phyloP scores from a whole-genome alignment of 2,797 vertebrate species.

The Anabas testudineus region DNA sequence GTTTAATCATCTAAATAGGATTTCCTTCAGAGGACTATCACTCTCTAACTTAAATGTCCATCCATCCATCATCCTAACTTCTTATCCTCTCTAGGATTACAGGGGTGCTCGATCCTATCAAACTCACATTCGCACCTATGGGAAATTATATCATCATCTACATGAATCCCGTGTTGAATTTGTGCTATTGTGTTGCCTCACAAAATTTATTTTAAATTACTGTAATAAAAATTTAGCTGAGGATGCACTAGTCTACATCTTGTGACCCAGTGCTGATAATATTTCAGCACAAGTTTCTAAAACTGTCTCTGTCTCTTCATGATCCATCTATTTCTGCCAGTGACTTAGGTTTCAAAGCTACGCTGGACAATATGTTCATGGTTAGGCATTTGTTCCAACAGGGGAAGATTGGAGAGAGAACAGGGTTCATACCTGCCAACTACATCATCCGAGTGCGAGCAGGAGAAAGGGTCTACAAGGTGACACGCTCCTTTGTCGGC shows the following conservation, averaged over 20 bases:
- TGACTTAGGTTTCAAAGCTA: slow-evolving; percentile 17
- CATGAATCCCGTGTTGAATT: no score
- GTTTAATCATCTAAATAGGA: no score
- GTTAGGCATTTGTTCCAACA: slow-evolving; percentile 49
- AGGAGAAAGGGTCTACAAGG: slow-evolving; percentile 90
- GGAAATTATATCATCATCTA: no score
- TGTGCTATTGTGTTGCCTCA: neutral
- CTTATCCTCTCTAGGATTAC: no score
- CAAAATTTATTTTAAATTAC: neutral
- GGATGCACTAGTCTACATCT: neutral
- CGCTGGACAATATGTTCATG: neutral
- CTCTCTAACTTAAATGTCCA: no score
- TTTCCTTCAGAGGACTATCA: no score
- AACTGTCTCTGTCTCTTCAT: neutral
- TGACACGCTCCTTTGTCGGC: slow-evolving; percentile 92
- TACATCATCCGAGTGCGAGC: slow-evolving; percentile 92
- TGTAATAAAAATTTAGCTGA: neutral
- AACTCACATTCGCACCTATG: no score
- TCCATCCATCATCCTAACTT: no score
- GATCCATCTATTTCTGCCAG: slow-evolving; percentile 17
- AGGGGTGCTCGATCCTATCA: no score
- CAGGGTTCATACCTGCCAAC: slow-evolving; percentile 90
- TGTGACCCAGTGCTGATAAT: neutral
- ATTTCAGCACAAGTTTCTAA: neutral
- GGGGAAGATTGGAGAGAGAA: slow-evolving; percentile 89